These are phyloP conservation scores for Onthophagus taurus DNA, from an alignment of 1,140 invertebrate species.

Conservation along the genomic window DNA sequence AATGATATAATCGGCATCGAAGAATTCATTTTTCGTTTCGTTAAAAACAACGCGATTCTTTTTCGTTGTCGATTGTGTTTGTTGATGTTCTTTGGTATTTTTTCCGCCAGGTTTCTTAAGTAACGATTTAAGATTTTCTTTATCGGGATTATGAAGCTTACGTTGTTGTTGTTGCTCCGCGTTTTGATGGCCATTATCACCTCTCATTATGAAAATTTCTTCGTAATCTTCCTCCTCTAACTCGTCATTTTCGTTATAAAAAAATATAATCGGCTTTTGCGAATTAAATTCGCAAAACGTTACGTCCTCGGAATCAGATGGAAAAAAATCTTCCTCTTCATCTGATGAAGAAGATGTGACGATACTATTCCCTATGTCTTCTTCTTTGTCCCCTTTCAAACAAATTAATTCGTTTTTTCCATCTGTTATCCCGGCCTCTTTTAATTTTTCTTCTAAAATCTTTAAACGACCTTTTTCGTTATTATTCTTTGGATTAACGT, in stretches of 20 bases:
- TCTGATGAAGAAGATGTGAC: background rate
- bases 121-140: slow-evolving; percentile 45
- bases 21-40: slow-evolving; percentile 77
- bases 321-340: slow-evolving; percentile 15
- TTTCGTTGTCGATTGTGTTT: too few relatives aligned
- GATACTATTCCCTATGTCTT: background rate
- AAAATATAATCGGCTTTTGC: slow-evolving; percentile 18
- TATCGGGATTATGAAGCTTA: slow-evolving; percentile 33
- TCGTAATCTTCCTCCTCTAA: slow-evolving; percentile 21
- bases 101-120: slow-evolving; percentile 46
- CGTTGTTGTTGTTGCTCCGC: too few relatives aligned
- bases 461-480: slow-evolving; percentile 26
- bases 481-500: slow-evolving; percentile 25
- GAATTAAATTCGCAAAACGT: slow-evolving; percentile 31
- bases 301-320: slow-evolving; percentile 10
- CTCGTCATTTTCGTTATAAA: slow-evolving; percentile 30
- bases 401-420: slow-evolving; percentile 6
- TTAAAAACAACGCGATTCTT: slow-evolving; percentile 66
- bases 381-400: background rate
- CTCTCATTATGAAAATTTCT: slow-evolving; percentile 21
- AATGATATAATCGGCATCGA: slow-evolving; percentile 81
- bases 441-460: slow-evolving; percentile 29
- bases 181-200: slow-evolving; percentile 30
- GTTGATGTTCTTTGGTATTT: slow-evolving; percentile 32
- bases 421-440: slow-evolving; percentile 28